phyloP scores from a whole-genome alignment of 2,113 vertebrate species.

The Numida meleagris region DNA sequence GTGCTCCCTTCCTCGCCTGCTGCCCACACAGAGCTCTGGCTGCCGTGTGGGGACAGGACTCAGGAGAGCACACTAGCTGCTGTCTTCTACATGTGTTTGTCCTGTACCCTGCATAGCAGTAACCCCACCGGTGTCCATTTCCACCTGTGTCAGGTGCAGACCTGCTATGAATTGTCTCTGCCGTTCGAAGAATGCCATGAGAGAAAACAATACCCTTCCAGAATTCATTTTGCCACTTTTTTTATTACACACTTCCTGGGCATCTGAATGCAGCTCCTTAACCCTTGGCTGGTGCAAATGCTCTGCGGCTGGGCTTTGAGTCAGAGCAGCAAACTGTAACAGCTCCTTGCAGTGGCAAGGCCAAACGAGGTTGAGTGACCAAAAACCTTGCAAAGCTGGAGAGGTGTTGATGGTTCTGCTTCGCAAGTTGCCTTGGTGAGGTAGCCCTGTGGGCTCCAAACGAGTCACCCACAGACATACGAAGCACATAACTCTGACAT shows the following conservation, averaged over 20 bases:
- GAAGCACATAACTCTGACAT: constrained; percentile 51
- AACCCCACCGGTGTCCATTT: background rate
- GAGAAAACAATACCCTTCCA: background rate
- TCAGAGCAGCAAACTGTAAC: background rate
- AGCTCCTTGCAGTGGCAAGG: background rate
- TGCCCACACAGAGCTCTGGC: background rate
- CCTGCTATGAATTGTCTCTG: background rate
- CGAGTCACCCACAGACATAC: background rate
- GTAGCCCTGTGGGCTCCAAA: background rate
- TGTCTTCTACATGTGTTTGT: background rate
- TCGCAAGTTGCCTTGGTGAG: constrained; percentile 36
- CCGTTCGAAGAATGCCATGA: background rate
- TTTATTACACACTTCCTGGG: background rate
- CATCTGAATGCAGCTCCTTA: background rate
- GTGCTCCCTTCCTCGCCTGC: background rate
- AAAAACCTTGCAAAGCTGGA: background rate
- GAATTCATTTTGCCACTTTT: background rate
- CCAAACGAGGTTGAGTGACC: background rate
- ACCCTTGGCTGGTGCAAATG: background rate
- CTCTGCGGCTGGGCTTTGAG: background rate
- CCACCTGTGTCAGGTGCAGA: accelerated
- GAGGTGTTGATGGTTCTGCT: background rate
- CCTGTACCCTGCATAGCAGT: background rate
- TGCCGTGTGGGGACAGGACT: background rate
- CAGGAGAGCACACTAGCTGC: background rate